phyloP scores from a whole-genome alignment of 2,113 vertebrate genomes.

The Mus pahari region DNA sequence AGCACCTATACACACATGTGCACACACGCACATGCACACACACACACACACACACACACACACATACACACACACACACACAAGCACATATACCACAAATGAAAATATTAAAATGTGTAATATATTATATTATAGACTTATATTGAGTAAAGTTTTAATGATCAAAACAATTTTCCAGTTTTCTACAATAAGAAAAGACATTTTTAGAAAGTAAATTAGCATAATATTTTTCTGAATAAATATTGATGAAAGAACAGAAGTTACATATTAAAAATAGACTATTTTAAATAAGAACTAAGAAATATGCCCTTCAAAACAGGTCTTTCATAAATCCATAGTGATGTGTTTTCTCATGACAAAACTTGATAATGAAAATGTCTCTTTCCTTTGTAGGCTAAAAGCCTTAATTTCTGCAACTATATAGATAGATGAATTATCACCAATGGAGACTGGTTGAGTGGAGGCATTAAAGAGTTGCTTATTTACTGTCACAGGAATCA shows the following conservation, averaged over 20 bases:
- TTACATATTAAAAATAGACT: conserved; percentile 16
- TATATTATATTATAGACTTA: background rate
- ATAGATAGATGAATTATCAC: background rate
- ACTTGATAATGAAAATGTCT: conserved; percentile 28
- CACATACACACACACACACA: background rate
- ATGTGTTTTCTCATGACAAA: conserved; percentile 11
- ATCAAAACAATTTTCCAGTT: background rate
- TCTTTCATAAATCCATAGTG: background rate
- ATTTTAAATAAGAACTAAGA: conserved; percentile 36
- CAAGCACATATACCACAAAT: no score
- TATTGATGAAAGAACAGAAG: background rate
- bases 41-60: background rate
- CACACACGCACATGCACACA: background rate
- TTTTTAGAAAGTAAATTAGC: background rate
- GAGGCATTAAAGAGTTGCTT: background rate
- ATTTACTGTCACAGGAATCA: background rate
- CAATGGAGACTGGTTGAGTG: background rate
- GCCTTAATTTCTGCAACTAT: background rate
- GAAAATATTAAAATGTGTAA: conserved; percentile 1
- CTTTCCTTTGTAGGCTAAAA: background rate
- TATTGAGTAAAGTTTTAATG: background rate
- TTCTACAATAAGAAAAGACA: background rate
- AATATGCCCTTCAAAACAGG: background rate
- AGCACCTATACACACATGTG: background rate
- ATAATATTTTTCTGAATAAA: background rate